These are phyloP conservation scores for Crossocerus cetratus DNA, from an alignment of 2,888 invertebrate genomes.

Conservation along the genomic window DNA sequence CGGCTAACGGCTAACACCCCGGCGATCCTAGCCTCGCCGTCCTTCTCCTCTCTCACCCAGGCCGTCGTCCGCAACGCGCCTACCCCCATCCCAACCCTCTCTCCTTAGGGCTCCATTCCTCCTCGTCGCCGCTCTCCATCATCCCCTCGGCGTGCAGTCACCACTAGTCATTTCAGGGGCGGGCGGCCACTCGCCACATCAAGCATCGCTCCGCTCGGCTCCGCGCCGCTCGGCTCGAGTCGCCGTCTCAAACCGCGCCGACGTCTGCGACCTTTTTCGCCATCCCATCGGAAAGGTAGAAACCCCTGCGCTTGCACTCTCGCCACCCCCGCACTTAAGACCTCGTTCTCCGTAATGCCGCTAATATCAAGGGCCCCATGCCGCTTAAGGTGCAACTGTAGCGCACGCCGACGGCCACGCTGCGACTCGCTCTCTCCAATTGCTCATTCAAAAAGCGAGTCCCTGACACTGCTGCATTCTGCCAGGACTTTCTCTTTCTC, in stretches of 20 bases:
- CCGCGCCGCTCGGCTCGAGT: constrained; percentile 38
- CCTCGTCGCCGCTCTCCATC: constrained; percentile 8
- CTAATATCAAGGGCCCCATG: background rate
- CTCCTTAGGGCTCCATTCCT: constrained; percentile 39
- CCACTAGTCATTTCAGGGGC: constrained; percentile 67
- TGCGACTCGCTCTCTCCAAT: too few species aligned
- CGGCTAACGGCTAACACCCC: constrained; percentile 29
- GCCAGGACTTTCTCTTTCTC: background rate
- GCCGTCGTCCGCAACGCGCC: background rate
- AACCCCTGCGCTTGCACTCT: constrained; percentile 21
- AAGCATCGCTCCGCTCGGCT: too few species aligned
- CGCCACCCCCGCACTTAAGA: constrained; percentile 7
- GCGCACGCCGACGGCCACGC: too few species aligned
- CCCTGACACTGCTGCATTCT: too few species aligned
- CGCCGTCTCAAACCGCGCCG: constrained; percentile 47
- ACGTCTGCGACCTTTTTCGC: constrained; percentile 39
- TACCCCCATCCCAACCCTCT: constrained; percentile 27
- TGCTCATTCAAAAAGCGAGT: too few species aligned
- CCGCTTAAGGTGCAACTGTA: constrained; percentile 19
- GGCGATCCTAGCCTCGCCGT: background rate
- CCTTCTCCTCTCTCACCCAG: background rate
- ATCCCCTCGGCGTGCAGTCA: constrained; percentile 40
- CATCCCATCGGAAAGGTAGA: constrained; percentile 36
- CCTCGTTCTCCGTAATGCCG: background rate
- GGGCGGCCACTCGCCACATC: constrained; percentile 57